Evolutionary conservation across 2,888 invertebrate genomes (phyloP), one percentile per base, ranked within the genome.

Genomic region (Hydrotaea diabolus): DNA sequence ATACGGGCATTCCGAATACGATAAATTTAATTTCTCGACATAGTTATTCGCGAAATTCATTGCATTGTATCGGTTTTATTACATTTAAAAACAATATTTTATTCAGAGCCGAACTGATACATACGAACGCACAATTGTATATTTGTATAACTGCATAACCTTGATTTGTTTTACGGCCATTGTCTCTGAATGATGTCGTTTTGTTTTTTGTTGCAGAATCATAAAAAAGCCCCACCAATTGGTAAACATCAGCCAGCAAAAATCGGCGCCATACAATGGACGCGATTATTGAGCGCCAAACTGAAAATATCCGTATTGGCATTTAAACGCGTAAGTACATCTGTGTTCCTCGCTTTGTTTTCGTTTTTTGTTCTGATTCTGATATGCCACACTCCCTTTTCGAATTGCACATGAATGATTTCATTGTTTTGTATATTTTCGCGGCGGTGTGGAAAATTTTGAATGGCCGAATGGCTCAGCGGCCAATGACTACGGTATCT

Each of bases 251-350:
- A 96, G 87, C 96, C 97, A 0, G 95, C 96, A 0, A 94, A 95
- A n/a, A 95, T 96, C 4, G 97, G 98, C 9, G 94, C 96, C 19
- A 96, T 98, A 85, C 96, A 95, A 91, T 98, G 98, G 98, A 96
- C 95, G 15, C 94, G 97, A 62, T 94, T 96, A 76, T 93, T 98
- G 19, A 96, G 97, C 89, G 94, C 95, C 87, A 95, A 95, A 87
- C 94, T 98, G 88, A 97, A 97, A 90, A 94, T 94, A 86, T 96
- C 97, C 0, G 95, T 97, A 26, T 93, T 97, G 88, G 95, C 94
- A 79, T 97, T 98, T 88, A 95, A 96, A 90, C 94, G 95, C 89
- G 95, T 96, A 89, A 77, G 82, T 86, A 76, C 62, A 31, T n/a
- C 62, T 49, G 31, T 23, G 15, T 21, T 17, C 69, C 46, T 15